phyloP scores from a whole-genome alignment of 2,797 vertebrate genomes.

The Mus spretus region DNA sequence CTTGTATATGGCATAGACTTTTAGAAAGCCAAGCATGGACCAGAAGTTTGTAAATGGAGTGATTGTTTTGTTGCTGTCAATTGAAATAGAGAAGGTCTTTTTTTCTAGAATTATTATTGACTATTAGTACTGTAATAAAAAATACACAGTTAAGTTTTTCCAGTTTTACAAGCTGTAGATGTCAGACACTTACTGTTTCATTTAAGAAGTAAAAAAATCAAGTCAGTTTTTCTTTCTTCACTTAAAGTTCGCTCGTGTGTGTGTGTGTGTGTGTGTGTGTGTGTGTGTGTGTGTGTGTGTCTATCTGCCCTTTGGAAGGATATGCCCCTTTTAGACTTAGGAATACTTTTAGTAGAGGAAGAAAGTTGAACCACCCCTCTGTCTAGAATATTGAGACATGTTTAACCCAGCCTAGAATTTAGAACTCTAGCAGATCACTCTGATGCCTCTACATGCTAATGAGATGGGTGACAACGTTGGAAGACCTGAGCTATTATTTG shows the following conservation, averaged over 20 bases:
- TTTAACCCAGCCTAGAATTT: background rate
- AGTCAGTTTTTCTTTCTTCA: background rate
- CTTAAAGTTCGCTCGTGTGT: background rate
- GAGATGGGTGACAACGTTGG: background rate
- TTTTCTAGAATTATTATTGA: background rate
- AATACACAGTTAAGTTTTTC: background rate
- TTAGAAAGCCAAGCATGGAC: background rate
- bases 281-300: background rate
- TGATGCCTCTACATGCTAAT: background rate
- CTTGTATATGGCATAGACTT: background rate
- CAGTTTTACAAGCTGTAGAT: background rate
- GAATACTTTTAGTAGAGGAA: background rate
- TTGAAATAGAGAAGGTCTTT: background rate
- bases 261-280: background rate
- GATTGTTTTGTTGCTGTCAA: background rate
- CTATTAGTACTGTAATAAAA: background rate
- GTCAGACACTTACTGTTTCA: background rate
- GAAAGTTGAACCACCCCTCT: background rate
- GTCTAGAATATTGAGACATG: background rate
- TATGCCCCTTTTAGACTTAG: background rate
- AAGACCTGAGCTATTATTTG: background rate
- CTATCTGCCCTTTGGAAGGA: background rate
- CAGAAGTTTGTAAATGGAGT: background rate
- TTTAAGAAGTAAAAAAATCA: constrained; percentile 10
- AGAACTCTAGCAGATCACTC: background rate